phyloP scores from a whole-genome alignment of 2,888 invertebrate genomes.

The Volucella inanis region DNA sequence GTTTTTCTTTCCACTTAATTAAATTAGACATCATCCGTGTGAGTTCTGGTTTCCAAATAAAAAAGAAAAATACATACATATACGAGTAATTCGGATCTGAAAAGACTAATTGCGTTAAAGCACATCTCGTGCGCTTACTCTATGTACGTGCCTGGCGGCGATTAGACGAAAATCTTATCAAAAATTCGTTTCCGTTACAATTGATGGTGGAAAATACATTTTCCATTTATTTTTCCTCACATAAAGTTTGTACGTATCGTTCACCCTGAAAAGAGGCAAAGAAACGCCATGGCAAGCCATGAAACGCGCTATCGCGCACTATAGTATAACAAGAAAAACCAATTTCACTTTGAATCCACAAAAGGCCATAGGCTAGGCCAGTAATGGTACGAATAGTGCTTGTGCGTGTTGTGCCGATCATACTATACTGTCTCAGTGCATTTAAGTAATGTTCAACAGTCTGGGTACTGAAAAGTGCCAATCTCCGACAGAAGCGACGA shows the following conservation, averaged over 20 bases:
- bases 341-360: conserved; percentile 61
- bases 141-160: conserved; percentile 43
- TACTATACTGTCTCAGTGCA: conserved; percentile 1
- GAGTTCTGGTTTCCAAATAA: background rate
- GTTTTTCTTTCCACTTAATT: conserved; percentile 2
- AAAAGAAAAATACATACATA: conserved; percentile 1
- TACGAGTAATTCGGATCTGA: background rate
- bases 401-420: conserved; percentile 6
- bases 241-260: background rate
- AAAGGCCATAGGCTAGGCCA: conserved; percentile 32
- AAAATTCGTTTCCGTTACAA: conserved; percentile 43
- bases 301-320: no score
- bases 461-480: conserved; percentile 36
- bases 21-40: conserved; percentile 11
- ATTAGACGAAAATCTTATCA: conserved; percentile 29
- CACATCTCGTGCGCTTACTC: background rate
- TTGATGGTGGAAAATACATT: conserved; percentile 48
- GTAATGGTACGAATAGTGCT: background rate
- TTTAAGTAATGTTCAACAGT: background rate
- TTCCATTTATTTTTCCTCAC: conserved; percentile 34
- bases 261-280: background rate
- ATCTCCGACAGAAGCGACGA: background rate
- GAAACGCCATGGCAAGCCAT: conserved; percentile 16
- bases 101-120: background rate
- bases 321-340: conserved; percentile 29